Evolutionary conservation across 2,888 invertebrate species (phyloP).

Genomic region (Salpingus planirostris): DNA sequence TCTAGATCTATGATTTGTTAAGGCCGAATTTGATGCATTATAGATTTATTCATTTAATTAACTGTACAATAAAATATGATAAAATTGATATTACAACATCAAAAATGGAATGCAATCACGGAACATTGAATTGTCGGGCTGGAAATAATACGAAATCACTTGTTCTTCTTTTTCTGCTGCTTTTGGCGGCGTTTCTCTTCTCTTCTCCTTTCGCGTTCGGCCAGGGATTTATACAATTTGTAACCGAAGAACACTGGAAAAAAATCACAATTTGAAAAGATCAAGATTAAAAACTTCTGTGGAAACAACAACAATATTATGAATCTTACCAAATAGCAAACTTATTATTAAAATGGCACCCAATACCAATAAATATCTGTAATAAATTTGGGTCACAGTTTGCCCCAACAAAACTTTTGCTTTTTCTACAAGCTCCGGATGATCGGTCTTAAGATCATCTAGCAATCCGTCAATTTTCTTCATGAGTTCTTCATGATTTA

Average conservation of each 20-base stretch:
- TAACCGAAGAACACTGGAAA: constrained; percentile 79
- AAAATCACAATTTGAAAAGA: constrained; percentile 6
- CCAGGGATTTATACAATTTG: constrained; percentile 71
- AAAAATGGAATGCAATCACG: constrained; percentile 5
- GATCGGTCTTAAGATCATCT: too few species aligned
- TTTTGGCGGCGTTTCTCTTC: constrained; percentile 77
- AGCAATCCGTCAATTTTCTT: too few species aligned
- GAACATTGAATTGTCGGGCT: constrained; percentile 1
- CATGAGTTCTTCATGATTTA: too few species aligned
- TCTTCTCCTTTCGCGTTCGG: constrained; percentile 63
- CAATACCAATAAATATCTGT: too few species aligned
- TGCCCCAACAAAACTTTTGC: too few species aligned
- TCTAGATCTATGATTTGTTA: too few species aligned
- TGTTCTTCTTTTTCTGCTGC: constrained; percentile 71
- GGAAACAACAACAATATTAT: not conserved
- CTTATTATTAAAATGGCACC: too few species aligned
- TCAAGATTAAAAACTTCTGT: too few species aligned
- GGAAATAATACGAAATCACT: not conserved
- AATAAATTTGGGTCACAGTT: too few species aligned
- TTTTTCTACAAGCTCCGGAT: too few species aligned
- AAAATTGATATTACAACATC: constrained; percentile 7
- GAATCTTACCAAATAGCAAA: too few species aligned
- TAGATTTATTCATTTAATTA: constrained; percentile 4
- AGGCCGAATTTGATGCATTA: too few species aligned
- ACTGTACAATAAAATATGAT: constrained; percentile 9